Evolutionary conservation across 2,888 invertebrate genomes (phyloP), one percentile per base, ranked within the genome.

Genomic region (Melikaiella ostensackeni): DNA sequence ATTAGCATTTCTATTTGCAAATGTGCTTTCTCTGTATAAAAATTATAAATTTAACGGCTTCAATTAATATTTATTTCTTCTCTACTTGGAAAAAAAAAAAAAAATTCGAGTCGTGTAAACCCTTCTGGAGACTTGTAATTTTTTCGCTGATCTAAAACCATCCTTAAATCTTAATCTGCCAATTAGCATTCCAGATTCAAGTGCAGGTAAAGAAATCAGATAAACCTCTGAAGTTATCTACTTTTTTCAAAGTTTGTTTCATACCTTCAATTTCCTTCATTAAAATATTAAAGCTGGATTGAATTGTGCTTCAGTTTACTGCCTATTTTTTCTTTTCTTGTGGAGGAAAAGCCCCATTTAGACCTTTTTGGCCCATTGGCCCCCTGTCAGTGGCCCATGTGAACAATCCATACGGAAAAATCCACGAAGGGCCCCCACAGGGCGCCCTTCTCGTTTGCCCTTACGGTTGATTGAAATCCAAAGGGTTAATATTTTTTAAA

Each of bases 1-100:
- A 55, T 70, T 70, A 55, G 50, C 27, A 66, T 50, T 70, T 70
- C 55, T 46, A 50, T 70, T 70, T 64, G 16, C 6, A 21, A 64
- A 24, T 21, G 13, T 24, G 42, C 64, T 64, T 42, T 42, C 8
- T 16, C 24, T 6, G 24, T 16, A 42, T 24, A 27, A 2, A 16
- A 59, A 59, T 59, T 4, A 27, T 59, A 59, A 16, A 7, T 59
- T 27, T 6, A 27, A 59, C 24, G 21, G 11, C 9, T 55, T 2
- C 21, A 55, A 21, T 55, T n/a, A 7, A 55, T 55, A 55, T 55
- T 21, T 16, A 59, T 59, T n/a, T n/a, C n/a, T 59, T 27, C 13
- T 27, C 13, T 27, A 24, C 16, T 42, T 7, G 27, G 27, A 27
- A 27, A 24, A 57, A 11, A 59, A n/a, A n/a, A n/a, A n/a, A n/a